Evolutionary conservation across 2,888 invertebrate species (phyloP).

Genomic region (Petrolisthes cinctipes): DNA sequence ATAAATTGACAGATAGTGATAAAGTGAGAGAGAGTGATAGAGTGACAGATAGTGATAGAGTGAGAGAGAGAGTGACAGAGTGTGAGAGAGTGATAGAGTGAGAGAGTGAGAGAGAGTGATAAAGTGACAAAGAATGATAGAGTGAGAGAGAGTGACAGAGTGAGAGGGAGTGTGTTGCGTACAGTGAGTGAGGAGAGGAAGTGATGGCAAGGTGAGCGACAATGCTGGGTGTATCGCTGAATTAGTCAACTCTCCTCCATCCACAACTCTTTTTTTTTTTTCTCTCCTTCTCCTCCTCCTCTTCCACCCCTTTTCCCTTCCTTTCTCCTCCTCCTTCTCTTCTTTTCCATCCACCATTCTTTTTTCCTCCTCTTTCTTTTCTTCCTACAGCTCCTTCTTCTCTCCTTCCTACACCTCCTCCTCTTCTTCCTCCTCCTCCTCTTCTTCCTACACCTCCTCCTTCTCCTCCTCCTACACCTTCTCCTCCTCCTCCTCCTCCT

Average conservation of each 20-base stretch:
- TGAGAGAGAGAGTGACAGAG: no score
- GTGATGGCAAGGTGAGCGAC: no score
- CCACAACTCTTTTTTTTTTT: background rate
- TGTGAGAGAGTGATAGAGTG: no score
- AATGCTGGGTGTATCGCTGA: no score
- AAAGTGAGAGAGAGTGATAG: background rate
- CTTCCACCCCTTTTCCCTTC: background rate
- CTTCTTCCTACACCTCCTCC: no score
- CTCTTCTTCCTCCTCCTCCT: no score
- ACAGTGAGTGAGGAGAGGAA: background rate
- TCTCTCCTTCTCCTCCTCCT: background rate
- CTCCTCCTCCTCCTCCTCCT: background rate
- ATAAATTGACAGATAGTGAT: no score
- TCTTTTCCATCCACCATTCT: background rate
- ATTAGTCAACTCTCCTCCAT: no score
- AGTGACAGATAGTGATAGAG: background rate
- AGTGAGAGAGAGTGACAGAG: background rate
- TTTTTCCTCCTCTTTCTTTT: constrained; percentile 15
- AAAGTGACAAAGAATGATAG: no score
- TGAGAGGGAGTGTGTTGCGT: background rate
- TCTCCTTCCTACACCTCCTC: no score
- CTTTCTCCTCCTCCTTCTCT: constrained; percentile 11
- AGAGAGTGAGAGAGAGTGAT: no score
- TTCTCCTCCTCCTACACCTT: background rate
- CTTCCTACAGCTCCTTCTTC: no score